Base-by-base conservation (phyloP, 1,140 invertebrate genomes). In the Drosophila triauraria region DNA sequence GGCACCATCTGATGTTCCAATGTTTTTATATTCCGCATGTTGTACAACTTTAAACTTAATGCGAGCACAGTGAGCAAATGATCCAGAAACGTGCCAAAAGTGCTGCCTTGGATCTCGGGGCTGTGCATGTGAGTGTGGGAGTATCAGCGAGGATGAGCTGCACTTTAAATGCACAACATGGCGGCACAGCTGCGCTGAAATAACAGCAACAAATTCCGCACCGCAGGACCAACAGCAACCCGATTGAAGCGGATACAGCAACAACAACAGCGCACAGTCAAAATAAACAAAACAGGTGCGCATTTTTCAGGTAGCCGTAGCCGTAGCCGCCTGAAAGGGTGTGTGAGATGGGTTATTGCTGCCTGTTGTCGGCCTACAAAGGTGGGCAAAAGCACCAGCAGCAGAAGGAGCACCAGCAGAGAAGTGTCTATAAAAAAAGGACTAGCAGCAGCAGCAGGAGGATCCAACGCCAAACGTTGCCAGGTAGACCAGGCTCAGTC, bases 261-360 rank as follows among this genome's bases (percentile, higher is more conserved):
- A 54, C 64, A 79, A 79, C 35, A 25, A 13, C 53, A 12, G 2
- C 53, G 25, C 70, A 43, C 48, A 83, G 67, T 80, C 84, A 86
- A 87, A 84, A 87, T 88, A 80, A 88, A 88, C 84, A 88, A 88
- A 88, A 71, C 84, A 87, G 84, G 84, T 87, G 84, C 74, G 74
- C 84, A 87, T 82, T 88, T 83, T 87, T 77, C 80, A 75, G 71
- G 62, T 35, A 56, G 8, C 35, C 35, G 2, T 20, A 10, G 25
- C 46, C 43, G 10, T 44, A 7, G 50, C 50, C 50, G 51, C 51
- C 32, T 10, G 25, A 46, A 17, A 9, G 56, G 17, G 23, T 25
- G 46, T 27, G 46, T 38, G 27, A 64, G 71, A 57, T 57, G 65
- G 63, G 80, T 79, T 60, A 78, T 81, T 86, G 79, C 79, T 71